These are phyloP conservation scores for Drosophila recens DNA, from an alignment of 2,888 invertebrate species.

Conservation along the genomic window DNA sequence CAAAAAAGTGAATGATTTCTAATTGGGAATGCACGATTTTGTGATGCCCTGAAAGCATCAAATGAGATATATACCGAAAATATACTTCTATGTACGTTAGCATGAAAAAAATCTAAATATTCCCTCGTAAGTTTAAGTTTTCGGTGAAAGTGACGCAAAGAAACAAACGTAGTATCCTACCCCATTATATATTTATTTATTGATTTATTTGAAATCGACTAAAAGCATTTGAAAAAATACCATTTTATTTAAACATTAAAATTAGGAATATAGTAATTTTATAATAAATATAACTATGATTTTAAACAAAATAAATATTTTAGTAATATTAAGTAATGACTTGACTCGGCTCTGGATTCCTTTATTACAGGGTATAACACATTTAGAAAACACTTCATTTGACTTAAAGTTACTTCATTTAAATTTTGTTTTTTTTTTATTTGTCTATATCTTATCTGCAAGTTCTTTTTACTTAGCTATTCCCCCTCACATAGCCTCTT, in stretches of 20 bases:
- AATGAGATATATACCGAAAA: background rate
- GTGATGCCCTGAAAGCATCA: background rate
- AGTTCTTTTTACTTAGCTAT: slow-evolving; percentile 29
- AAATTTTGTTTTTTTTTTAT: slow-evolving; percentile 3
- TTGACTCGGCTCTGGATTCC: background rate
- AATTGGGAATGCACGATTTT: background rate
- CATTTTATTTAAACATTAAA: no score
- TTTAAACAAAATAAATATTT: no score
- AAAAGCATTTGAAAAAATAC: no score
- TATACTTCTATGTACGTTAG: background rate
- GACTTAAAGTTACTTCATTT: slow-evolving; percentile 29
- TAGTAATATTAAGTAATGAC: no score
- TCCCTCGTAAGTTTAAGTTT: background rate
- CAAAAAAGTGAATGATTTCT: background rate
- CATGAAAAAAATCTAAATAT: background rate
- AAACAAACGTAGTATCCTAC: no score
- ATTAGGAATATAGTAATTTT: no score
- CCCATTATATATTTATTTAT: no score
- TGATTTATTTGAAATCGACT: no score
- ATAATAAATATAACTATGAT: no score
- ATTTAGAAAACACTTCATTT: slow-evolving; percentile 34
- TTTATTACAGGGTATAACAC: background rate
- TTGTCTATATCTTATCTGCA: slow-evolving; percentile 38
- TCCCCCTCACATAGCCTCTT: background rate
- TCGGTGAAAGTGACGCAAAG: no score